phyloP scores from a whole-genome alignment of 2,797 vertebrate genomes.

The Spinus pinus region DNA sequence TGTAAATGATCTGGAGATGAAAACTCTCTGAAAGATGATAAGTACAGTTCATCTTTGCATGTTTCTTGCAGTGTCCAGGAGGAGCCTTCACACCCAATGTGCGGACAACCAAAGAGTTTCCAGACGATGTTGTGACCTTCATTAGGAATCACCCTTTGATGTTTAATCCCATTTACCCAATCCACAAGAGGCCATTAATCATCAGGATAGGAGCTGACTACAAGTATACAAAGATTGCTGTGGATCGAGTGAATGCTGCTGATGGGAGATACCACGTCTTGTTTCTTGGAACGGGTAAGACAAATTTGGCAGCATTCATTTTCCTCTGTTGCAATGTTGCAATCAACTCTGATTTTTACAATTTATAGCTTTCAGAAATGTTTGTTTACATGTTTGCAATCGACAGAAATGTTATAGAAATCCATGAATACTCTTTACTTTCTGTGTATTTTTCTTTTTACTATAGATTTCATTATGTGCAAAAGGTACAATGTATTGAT shows the following conservation, averaged over 20 bases:
- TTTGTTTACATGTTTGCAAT: not conserved
- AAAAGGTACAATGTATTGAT: not conserved
- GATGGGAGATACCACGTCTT: constrained; percentile 95
- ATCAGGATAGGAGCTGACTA: constrained; percentile 90
- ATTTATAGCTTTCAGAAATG: not conserved
- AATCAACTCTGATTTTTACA: not conserved
- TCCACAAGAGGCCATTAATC: constrained; percentile 88
- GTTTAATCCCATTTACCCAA: constrained; percentile 94
- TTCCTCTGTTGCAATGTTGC: not conserved
- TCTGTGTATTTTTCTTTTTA: not conserved
- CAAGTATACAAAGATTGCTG: constrained; percentile 92
- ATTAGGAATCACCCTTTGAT: constrained; percentile 95
- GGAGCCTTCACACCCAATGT: constrained; percentile 95
- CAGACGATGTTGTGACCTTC: constrained; percentile 96
- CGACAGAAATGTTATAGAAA: not conserved
- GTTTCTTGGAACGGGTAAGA: constrained; percentile 93
- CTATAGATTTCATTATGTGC: not conserved
- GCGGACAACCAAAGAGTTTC: constrained; percentile 93
- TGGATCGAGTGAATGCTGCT: constrained; percentile 91
- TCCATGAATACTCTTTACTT: not conserved
- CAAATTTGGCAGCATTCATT: not conserved
- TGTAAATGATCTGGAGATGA: not conserved
- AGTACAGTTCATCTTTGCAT: not conserved
- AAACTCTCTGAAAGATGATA: not conserved
- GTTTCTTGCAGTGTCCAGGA: constrained; percentile 86